phyloP scores from a whole-genome alignment of 2,113 vertebrate species.

The Athene noctua region DNA sequence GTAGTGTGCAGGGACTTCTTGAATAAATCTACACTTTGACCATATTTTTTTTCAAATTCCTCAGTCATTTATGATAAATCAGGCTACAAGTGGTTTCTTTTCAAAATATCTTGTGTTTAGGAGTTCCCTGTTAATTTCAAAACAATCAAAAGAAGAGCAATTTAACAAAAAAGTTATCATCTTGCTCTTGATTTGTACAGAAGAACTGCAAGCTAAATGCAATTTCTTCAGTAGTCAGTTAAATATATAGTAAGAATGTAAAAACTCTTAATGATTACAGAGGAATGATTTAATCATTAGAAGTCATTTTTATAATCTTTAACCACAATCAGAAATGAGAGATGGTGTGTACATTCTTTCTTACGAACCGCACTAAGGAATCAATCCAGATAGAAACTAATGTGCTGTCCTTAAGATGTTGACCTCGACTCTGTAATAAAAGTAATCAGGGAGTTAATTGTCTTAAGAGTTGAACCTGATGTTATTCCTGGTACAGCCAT shows the following conservation, averaged over 20 bases:
- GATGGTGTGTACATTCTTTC: not conserved
- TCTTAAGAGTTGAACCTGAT: not conserved
- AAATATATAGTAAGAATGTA: not conserved
- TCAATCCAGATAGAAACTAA: not conserved
- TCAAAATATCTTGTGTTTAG: not conserved
- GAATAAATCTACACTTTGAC: not conserved
- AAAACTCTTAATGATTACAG: not conserved
- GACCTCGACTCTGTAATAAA: not conserved
- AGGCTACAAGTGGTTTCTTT: not conserved
- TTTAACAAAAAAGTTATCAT: not conserved
- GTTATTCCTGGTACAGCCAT: not conserved
- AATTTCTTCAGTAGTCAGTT: not conserved
- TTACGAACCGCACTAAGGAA: not conserved
- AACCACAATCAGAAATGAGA: not conserved
- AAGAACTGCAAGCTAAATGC: not conserved
- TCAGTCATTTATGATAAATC: not conserved
- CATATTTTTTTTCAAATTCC: not conserved
- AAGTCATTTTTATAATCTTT: constrained; percentile 9
- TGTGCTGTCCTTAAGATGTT: not conserved
- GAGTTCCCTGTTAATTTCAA: not conserved
- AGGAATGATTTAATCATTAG: not conserved
- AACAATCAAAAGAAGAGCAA: not conserved
- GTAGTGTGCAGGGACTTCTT: not conserved
- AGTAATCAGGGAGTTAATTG: not conserved
- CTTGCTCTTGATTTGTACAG: not conserved